Percentiles rank a stretch among this genome's conserved stretches.
Evolutionary conservation across 92 coral and sea anemone genomes (phyloP).

Genomic region (Paragorgia papillata): DNA sequence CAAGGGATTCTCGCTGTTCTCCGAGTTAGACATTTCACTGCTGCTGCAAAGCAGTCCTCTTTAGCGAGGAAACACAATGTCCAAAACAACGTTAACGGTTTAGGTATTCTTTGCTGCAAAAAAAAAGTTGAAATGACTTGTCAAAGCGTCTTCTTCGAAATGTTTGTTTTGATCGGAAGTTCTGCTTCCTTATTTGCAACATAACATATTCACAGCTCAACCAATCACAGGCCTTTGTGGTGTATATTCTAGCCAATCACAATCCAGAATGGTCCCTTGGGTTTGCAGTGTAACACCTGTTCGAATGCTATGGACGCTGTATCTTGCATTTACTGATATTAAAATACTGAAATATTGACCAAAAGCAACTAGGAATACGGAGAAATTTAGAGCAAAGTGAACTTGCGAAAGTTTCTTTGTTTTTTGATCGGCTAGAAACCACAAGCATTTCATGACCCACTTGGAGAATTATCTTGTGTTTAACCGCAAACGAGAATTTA

Average conservation of each 20-base stretch:
- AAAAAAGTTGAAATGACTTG: not conserved
- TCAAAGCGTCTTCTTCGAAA: conserved; percentile 36
- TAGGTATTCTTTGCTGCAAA: not conserved
- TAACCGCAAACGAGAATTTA: too few relatives aligned
- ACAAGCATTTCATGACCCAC: too few relatives aligned
- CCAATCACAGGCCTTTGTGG: conserved; percentile 12
- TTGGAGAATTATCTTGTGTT: too few relatives aligned
- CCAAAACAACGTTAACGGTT: too few relatives aligned
- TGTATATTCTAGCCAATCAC: conserved; percentile 1
- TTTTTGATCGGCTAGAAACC: too few relatives aligned
- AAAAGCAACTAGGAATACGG: too few relatives aligned
- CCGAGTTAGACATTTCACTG: not conserved
- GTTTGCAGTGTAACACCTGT: conserved; percentile 31
- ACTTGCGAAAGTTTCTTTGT: too few relatives aligned
- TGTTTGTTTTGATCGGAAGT: conserved; percentile 31
- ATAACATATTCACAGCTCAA: not conserved
- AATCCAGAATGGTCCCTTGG: not conserved
- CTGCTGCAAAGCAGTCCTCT: conserved; percentile 4
- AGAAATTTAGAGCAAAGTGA: too few relatives aligned
- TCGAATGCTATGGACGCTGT: not conserved
- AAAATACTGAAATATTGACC: too few relatives aligned
- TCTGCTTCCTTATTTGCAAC: conserved; percentile 3
- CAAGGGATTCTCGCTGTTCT: not conserved
- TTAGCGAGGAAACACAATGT: not conserved
- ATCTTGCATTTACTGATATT: too few relatives aligned